phyloP scores from a whole-genome alignment of 2,888 invertebrate genomes.

The Phengaris alcon region DNA sequence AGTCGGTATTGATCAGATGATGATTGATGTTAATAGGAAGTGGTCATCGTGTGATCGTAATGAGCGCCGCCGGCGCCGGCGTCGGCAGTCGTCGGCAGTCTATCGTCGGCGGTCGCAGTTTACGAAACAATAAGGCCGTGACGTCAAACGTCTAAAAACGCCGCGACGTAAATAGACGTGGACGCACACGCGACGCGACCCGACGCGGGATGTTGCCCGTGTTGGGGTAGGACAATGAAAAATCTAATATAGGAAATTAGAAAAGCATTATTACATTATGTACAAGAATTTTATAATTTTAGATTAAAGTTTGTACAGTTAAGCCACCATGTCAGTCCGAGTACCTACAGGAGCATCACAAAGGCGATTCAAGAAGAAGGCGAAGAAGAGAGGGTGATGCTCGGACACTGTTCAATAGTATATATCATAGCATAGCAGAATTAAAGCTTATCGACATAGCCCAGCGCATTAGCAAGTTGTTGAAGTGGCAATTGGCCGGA shows the following conservation, averaged over 20 bases:
- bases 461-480: too few species aligned
- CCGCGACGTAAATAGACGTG: conserved; percentile 16
- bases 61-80: not conserved
- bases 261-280: not conserved
- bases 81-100: not conserved
- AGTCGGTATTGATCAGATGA: not conserved
- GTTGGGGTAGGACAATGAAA: not conserved
- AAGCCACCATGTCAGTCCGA: too few species aligned
- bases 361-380: too few species aligned
- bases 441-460: too few species aligned
- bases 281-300: too few species aligned
- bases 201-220: not conserved
- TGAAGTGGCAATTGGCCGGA: too few species aligned
- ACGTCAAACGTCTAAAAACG: conserved; percentile 21
- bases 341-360: too few species aligned
- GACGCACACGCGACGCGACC: not conserved
- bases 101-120: not conserved
- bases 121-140: conserved; percentile 16
- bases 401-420: too few species aligned
- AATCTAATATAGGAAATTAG: not conserved
- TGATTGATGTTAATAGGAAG: not conserved
- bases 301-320: too few species aligned
- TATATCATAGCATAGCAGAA: too few species aligned
- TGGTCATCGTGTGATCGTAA: not conserved
- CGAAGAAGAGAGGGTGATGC: too few species aligned